Evolutionary conservation across 2,113 vertebrate species (phyloP).

Genomic region (Collichthys lucidus): DNA sequence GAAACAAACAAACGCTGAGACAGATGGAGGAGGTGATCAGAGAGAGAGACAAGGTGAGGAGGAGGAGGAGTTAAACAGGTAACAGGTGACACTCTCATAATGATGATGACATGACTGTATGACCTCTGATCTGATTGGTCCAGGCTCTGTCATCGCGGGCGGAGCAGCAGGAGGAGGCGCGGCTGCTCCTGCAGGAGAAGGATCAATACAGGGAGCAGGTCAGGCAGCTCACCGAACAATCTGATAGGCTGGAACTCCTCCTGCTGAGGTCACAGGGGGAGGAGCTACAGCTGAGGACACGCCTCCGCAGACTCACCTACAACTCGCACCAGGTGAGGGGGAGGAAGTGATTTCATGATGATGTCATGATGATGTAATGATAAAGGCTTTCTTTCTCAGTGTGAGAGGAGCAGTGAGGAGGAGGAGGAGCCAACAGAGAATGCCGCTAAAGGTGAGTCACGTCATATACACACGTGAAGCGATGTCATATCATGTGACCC

Average conservation of each 20-base stretch:
- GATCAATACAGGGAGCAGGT: slow-evolving; percentile 90
- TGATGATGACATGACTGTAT: not conserved
- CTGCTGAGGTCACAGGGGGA: slow-evolving; percentile 88
- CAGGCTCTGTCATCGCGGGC: slow-evolving; percentile 87
- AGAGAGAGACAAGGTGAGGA: slow-evolving; percentile 91
- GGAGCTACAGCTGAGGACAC: slow-evolving; percentile 84
- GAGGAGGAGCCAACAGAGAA: slow-evolving; percentile 45
- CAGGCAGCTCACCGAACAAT: slow-evolving; percentile 87
- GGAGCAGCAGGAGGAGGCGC: slow-evolving; percentile 86
- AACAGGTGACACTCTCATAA: no score
- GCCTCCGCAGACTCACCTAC: slow-evolving; percentile 82
- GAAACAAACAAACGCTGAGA: slow-evolving; percentile 88
- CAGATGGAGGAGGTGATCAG: slow-evolving; percentile 92
- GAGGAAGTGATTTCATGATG: not conserved
- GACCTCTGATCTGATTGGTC: not conserved
- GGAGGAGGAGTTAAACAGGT: not conserved
- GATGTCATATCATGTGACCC: not conserved
- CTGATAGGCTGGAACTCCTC: slow-evolving; percentile 89
- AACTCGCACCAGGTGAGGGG: slow-evolving; percentile 73
- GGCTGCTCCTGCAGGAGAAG: slow-evolving; percentile 88
- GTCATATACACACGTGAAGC: not conserved
- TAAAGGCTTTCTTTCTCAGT: slow-evolving; percentile 18
- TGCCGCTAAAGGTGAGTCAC: slow-evolving; percentile 40
- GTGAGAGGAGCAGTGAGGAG: slow-evolving; percentile 66
- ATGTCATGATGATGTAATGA: slow-evolving; percentile 29